Percentiles rank a stretch among this genome's conserved stretches.
These are phyloP conservation scores for Serilophus lunatus DNA, from an alignment of 2,113 vertebrate genomes.

Conservation along the genomic window DNA sequence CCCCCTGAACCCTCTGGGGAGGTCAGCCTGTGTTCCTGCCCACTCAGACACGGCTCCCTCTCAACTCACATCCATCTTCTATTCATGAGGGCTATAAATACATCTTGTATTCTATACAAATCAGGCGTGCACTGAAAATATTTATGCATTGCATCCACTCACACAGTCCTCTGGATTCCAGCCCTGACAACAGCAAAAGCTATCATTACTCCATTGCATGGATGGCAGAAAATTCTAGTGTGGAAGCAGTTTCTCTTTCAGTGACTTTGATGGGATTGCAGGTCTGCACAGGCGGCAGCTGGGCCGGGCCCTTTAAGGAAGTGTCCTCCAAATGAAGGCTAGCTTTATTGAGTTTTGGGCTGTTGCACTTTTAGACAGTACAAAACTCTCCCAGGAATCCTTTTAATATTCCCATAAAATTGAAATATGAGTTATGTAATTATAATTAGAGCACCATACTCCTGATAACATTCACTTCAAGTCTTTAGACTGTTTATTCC, in stretches of 20 bases:
- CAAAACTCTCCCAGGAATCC: conserved; percentile 56
- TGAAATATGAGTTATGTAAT: conserved; percentile 59
- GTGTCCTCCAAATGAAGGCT: conserved; percentile 36
- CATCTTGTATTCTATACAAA: not conserved
- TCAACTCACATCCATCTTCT: not conserved
- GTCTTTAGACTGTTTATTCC: conserved; percentile 21
- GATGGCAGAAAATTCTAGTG: not conserved
- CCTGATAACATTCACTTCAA: not conserved
- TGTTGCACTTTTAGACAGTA: conserved; percentile 39
- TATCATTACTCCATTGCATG: not conserved
- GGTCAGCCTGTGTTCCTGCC: not conserved
- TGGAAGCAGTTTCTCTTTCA: not conserved
- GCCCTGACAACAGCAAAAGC: not conserved
- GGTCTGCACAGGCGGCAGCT: not conserved
- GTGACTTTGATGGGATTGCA: not conserved
- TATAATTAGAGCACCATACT: conserved; percentile 60
- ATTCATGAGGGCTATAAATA: conserved; percentile 33
- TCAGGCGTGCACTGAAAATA: not conserved
- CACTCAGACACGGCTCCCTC: not conserved
- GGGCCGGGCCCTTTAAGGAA: conserved; percentile 41
- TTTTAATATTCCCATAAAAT: conserved; percentile 69
- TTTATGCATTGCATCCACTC: not conserved
- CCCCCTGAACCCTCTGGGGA: fast-evolving
- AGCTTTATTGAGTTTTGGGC: conserved; percentile 21
- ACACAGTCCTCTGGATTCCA: not conserved